Base-by-base conservation (phyloP, 1,140 invertebrate species). In the Drosophila kikkawai region DNA sequence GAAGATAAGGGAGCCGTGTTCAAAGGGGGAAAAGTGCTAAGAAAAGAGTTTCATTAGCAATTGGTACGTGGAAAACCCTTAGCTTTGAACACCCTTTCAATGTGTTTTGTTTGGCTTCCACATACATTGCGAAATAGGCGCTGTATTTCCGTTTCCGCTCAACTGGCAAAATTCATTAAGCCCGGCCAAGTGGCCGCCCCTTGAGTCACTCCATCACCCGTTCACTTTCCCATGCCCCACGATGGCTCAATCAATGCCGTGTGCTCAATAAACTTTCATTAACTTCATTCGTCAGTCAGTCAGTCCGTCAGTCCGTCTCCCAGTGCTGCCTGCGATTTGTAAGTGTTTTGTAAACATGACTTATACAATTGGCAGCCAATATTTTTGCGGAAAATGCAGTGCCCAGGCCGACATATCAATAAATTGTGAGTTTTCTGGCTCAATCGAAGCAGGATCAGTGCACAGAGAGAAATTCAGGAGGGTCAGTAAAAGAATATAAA, bases 101-200 rank as follows among this genome's bases (percentile, higher is more conserved):
- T 11, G 56, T 34, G 29, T 45, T 64, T 64, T 73, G 44, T 63
- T 78, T 48, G 53, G 12, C 39, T 29, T 41, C 61, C 68, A 50
- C 68, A 69, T 59, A 79, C 63, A 82, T 75, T 44, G 77, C 37
- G 37, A 44, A 57, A 47, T 87, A 64, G 85, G 77, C 78, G 50
- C 63, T 65, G 80, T 84, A 81, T 88, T 71, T 79, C 81, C 80
- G 75, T 88, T 88, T 88, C 85, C 84, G 81, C 84, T 79, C 65
- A 90, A 79, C 84, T 88, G 84, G 75, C 75, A 90, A 90, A 88
- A 88, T 85, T 88, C 84, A 88, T 88, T 88, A 90, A 77, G 67
- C 56, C 44, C 53, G 36, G 75, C 71, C 74, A 87, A 75, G 70
- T 75, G 83, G 70, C 55, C 68, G 70, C 55, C 57, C 59, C 48